Base-by-base conservation (phyloP, 2,888 invertebrate genomes). In the Luffia ferchaultella region DNA sequence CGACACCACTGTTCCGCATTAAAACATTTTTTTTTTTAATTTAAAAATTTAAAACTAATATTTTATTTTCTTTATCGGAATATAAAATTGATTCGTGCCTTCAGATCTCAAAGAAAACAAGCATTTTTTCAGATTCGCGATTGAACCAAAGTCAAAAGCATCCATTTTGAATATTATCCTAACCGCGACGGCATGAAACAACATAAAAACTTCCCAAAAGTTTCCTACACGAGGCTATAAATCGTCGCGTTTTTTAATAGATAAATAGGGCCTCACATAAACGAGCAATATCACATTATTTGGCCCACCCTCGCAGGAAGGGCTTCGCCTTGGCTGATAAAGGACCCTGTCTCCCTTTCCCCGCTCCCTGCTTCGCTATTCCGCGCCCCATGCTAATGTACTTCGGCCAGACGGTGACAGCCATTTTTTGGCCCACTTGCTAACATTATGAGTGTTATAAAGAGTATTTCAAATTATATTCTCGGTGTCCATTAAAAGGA, bases 211-310 rank as follows among this genome's bases (percentile, higher is more conserved):
- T 77, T 76, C 73, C 73, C 63, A 62, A 77, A 78, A 68, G 76
- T 79, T n/a, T 79, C 70, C 77, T 78, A 79, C 76, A 77, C 72
- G 68, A 62, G 66, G 55, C 59, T 69, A 65, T 83, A 83, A 79
- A 83, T 82, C 77, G 44, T 76, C 63, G 59, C 76, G 76, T 79
- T 83, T 83, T 80, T 83, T 82, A 83, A 83, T 83, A 83, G 83
- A 83, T 83, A 83, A 83, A 83, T 83, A 83, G 83, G 77, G 70
- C 76, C 76, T 76, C 74, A 76, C 80, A 75, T 78, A 82, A 83
- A 83, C 83, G 82, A 82, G 83, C 80, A 82, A 82, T 83, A 83
- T 83, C 79, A 70, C 80, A 82, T 83, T 82, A 82, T 83, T 80
- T 77, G 80, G 78, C 67, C 75, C 82, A 76, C 83, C 79, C 80